Base-by-base conservation (phyloP, 2,888 invertebrate genomes). In the Xanthorhoe spadicearia region DNA sequence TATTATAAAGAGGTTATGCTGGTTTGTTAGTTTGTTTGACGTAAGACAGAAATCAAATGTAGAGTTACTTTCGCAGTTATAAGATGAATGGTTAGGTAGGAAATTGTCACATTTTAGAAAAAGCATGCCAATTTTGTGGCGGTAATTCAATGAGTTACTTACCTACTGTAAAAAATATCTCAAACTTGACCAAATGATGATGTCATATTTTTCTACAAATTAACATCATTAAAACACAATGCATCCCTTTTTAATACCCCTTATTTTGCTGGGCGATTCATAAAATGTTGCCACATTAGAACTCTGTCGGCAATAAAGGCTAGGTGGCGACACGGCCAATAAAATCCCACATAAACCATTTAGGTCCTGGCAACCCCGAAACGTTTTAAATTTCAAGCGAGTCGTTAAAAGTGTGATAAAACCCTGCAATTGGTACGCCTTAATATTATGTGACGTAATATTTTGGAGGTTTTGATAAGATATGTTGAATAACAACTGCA, bases 331-430 rank as follows among this genome's bases (percentile, higher is more conserved):
- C 80, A 82, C 72, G 78, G 70, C 72, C 67, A 80, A 83, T 84
- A 85, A 85, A 85, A 81, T 74, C 73, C 72, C 74, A 75, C 80
- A 79, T 85, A 83, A 85, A 85, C 75, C 82, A 80, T 83, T 85
- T 83, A 81, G 77, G 68, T 77, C 51, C 59, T 67, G 67, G 63
- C 63, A 67, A 48, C 63, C 77, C 72, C 75, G 77, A 80, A 77
- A 77, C 75, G 79, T 82, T 86, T 83, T 79, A 84, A 84, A 83
- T 86, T 85, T 82, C 78, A 77, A 76, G 78, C 76, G 73, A 75
- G 74, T 82, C 85, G 78, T 85, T 66, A 84, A 86, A 86, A 82
- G 70, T 51, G 68, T 61, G 61, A 59, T 64, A 61, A 62, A 66
- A 66, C 66, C 70, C 50, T 68, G 77, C 81, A 82, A 84, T 82